A percentile compares a stretch with the other conserved stretches of the same genome.
Conservation (phyloP, 1,140 invertebrate genomes). For the Anastrepha obliqua region DNA sequence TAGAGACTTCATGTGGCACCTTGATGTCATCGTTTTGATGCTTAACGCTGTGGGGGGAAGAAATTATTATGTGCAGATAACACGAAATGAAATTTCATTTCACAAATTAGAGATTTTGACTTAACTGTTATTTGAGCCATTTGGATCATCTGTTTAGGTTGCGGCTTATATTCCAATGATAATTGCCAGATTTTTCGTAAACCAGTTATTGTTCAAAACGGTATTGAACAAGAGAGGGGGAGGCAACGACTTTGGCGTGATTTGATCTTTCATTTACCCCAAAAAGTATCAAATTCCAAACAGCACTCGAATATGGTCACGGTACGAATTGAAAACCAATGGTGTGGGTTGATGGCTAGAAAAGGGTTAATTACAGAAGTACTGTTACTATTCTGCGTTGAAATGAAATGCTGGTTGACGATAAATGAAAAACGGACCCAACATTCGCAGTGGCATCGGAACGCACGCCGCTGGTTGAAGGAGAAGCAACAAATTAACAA, state of each 20-base stretch:
- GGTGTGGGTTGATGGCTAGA: background rate
- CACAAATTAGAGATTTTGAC: constrained; percentile 44
- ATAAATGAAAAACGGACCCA: too few relatives aligned
- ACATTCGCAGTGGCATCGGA: too few relatives aligned
- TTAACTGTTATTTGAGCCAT: constrained; percentile 42
- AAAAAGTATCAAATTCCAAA: constrained; percentile 48
- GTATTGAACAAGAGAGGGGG: background rate
- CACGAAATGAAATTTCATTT: background rate
- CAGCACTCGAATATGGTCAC: background rate
- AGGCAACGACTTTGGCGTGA: background rate
- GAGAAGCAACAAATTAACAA: too few relatives aligned
- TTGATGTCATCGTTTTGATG: constrained; percentile 33
- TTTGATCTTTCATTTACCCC: background rate
- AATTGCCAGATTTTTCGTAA: background rate
- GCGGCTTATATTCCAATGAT: constrained; percentile 1
- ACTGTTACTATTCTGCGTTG: too few relatives aligned
- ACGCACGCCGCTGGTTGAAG: too few relatives aligned
- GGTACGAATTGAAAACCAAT: background rate
- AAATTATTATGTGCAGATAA: constrained; percentile 32
- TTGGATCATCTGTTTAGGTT: constrained; percentile 33
- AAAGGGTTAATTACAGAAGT: background rate
- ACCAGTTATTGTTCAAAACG: background rate
- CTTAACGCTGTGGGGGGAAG: constrained; percentile 16
- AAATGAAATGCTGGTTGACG: too few relatives aligned
- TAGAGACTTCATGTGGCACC: constrained; percentile 40